These are phyloP conservation scores for Falco rusticolus DNA, from an alignment of 2,797 vertebrate species.

Conservation along the genomic window DNA sequence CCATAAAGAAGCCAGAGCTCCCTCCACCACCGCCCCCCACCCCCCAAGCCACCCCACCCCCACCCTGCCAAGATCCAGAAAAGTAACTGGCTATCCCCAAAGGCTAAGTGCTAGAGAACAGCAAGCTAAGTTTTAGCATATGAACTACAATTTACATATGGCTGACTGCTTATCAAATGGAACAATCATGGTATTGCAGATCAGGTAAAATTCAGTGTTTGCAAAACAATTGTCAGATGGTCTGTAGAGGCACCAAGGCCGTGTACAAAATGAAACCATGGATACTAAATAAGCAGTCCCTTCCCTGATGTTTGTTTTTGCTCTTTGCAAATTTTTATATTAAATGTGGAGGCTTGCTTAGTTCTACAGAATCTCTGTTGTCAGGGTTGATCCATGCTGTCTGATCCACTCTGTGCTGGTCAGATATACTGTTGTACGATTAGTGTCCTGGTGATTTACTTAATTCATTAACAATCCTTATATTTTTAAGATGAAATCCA, in stretches of 20 bases:
- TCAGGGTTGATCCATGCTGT: not conserved
- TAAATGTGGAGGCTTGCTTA: not conserved
- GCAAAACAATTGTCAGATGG: not conserved
- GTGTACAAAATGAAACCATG: not conserved
- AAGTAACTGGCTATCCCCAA: not conserved
- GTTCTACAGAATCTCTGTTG: not conserved
- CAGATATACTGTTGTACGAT: not conserved
- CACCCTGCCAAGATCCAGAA: no score
- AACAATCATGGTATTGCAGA: not conserved
- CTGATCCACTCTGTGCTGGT: not conserved
- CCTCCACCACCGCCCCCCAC: no score
- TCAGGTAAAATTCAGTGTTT: not conserved
- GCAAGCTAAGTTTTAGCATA: not conserved
- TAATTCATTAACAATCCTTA: not conserved
- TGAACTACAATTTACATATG: not conserved
- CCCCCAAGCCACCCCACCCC: no score
- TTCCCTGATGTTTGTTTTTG: not conserved
- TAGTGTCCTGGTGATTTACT: not conserved
- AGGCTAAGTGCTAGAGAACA: not conserved
- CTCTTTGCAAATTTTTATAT: not conserved
- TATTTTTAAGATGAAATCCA: not conserved
- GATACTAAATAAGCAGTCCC: not conserved
- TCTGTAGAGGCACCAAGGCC: not conserved
- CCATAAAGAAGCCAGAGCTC: not conserved
- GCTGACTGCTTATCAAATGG: not conserved